A percentile compares a stretch with the other conserved stretches of the same genome.
Conservation (phyloP, 2,888 invertebrate genomes). For the Brassicogethes aeneus region DNA sequence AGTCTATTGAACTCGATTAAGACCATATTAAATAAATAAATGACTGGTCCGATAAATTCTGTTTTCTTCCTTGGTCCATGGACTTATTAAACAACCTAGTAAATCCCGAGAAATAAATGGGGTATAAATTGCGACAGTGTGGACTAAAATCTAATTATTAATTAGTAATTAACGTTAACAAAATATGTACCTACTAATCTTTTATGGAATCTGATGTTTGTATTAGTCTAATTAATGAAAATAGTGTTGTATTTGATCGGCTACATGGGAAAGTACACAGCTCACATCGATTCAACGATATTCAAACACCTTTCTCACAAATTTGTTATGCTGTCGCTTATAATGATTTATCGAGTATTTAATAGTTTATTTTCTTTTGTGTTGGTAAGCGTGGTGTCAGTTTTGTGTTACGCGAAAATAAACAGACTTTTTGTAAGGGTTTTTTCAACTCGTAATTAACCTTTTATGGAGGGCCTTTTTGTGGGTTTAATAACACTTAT, state of each 20-base stretch:
- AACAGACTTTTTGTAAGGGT: conserved; percentile 29
- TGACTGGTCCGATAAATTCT: too few species aligned
- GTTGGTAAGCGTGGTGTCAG: conserved; percentile 29
- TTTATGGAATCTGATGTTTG: conserved; percentile 2
- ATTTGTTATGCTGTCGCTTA: conserved; percentile 36
- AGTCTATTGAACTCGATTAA: too few species aligned
- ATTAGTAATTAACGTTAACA: background rate
- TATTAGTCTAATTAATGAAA: background rate
- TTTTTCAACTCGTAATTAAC: conserved; percentile 21
- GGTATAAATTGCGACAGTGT: too few species aligned
- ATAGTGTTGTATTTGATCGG: conserved; percentile 3
- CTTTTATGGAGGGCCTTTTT: too few species aligned
- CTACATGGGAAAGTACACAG: conserved; percentile 26
- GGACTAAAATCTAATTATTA: too few species aligned
- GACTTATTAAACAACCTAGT: too few species aligned
- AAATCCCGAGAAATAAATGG: too few species aligned
- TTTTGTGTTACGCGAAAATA: conserved; percentile 37
- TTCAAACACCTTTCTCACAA: conserved; percentile 29
- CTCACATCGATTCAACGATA: conserved; percentile 18
- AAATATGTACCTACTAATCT: background rate
- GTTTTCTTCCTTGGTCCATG: too few species aligned
- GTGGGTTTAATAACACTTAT: conserved; percentile 10
- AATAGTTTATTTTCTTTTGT: conserved; percentile 36
- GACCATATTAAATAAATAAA: too few species aligned
- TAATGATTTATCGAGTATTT: conserved; percentile 37